Percentiles rank a stretch among this genome's conserved stretches.
Conservation (phyloP, 2,797 vertebrate species). For the Dromococcyx pavoninus region DNA sequence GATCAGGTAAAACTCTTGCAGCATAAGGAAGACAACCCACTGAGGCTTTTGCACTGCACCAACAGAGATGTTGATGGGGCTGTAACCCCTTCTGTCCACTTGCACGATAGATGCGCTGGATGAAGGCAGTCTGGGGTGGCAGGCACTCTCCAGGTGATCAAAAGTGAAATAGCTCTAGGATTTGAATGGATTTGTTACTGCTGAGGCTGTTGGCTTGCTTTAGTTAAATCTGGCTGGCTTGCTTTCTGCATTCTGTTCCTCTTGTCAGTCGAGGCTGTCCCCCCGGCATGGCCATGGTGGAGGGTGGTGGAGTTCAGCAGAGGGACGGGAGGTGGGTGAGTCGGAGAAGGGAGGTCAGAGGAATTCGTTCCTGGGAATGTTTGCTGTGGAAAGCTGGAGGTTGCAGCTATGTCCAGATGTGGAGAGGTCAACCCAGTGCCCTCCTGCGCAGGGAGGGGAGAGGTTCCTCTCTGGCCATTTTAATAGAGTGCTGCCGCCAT, state of each 20-base stretch:
- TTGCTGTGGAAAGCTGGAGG: not conserved
- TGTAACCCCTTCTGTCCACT: not conserved
- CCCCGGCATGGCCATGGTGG: fast-evolving
- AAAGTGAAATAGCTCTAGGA: not conserved
- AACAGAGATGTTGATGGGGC: fast-evolving
- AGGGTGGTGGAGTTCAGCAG: not conserved
- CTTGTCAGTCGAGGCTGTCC: not conserved
- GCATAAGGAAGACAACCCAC: fast-evolving
- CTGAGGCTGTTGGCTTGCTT: not conserved
- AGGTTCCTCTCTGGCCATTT: not conserved
- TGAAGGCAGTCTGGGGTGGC: not conserved
- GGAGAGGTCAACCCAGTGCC: not conserved
- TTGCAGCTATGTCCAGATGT: constrained; percentile 3
- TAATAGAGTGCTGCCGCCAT: not conserved
- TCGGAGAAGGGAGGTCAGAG: not conserved
- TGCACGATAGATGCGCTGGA: fast-evolving
- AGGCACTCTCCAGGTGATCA: not conserved
- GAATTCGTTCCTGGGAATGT: not conserved
- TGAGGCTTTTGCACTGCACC: not conserved
- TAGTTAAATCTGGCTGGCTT: not conserved
- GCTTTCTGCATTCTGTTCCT: not conserved
- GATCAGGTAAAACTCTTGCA: not conserved
- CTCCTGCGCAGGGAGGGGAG: not conserved
- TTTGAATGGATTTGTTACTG: not conserved
- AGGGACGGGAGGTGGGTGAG: not conserved